Percentiles rank a stretch among this genome's conserved stretches.
These are phyloP conservation scores for Morinoia aosen DNA, from an alignment of 2,888 invertebrate species.

Conservation along the genomic window DNA sequence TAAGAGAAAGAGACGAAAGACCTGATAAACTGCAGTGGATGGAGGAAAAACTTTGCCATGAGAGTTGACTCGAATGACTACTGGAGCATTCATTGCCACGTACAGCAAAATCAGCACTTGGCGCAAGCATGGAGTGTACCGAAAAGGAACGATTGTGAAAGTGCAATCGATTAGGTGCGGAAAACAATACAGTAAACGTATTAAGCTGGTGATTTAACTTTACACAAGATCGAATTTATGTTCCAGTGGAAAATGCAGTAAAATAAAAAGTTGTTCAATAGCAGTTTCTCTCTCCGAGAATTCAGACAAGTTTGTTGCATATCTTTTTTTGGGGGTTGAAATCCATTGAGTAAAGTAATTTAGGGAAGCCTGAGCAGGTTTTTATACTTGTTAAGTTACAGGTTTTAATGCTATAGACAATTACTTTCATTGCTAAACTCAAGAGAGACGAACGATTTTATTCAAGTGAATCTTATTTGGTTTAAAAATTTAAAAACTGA, in stretches of 20 bases:
- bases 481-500: no score
- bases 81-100: background rate
- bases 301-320: no score
- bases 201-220: background rate
- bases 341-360: no score
- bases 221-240: background rate
- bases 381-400: no score
- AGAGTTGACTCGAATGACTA: background rate
- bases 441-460: no score
- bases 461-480: no score
- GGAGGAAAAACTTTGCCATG: background rate
- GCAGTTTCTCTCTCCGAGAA: background rate
- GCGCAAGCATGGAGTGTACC: background rate
- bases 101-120: background rate
- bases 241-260: background rate
- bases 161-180: background rate
- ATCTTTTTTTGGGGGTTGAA: no score
- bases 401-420: no score
- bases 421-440: no score
- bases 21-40: background rate
- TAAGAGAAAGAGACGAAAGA: background rate
- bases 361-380: no score
- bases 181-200: background rate
- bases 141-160: background rate
- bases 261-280: background rate